Base-by-base conservation (phyloP, 2,797 vertebrate genomes). In the Eulemur rubriventer region DNA sequence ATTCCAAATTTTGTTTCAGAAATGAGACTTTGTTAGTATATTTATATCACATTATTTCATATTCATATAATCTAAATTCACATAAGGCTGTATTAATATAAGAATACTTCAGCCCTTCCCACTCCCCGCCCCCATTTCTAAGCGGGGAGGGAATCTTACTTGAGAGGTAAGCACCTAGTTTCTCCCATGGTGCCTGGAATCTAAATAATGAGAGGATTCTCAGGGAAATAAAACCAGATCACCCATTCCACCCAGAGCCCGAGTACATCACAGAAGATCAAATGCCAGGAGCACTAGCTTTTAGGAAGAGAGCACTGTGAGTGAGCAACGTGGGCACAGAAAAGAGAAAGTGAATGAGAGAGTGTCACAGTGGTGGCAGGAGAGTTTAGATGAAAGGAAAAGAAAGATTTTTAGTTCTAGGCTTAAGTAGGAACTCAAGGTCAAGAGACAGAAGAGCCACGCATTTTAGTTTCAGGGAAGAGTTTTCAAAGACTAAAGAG, bases 21-120 rank as follows among this genome's bases (percentile, higher is more conserved):
- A 87, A 63, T 52, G n/a, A 92, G 22, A 80, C 78, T 80, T 91
- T 33, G 38, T 79, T 67, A 24, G 11, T 61, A 38, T 81, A 80
- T 61, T 91, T 80, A 43, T 52, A 81, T 78, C 67, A 72, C 43
- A 92, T 78, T 73, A 67, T 70, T 91, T 88, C 52, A 72, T 41
- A 91, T n/a, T 85, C n/a, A 41, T 35, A 75, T 65, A 93, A 93
- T 79, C 57, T 17, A 80, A 95, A 91, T 48, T 96, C 83, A 73
- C 17, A 90, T 69, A 79, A 93, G 26, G 30, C 1, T 78, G 8
- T 57, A 72, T 93, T 81, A 76, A 38, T 30, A 73, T 50, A 48
- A 69, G 85, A 78, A 20, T 69, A 70, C 35, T 82, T 89, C 18
- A 43, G 50, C n/a, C 65, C 84, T 96, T 70, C 46, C 63, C 14